Conservation (phyloP, 2,888 invertebrate species). For the Aradus depressus region DNA sequence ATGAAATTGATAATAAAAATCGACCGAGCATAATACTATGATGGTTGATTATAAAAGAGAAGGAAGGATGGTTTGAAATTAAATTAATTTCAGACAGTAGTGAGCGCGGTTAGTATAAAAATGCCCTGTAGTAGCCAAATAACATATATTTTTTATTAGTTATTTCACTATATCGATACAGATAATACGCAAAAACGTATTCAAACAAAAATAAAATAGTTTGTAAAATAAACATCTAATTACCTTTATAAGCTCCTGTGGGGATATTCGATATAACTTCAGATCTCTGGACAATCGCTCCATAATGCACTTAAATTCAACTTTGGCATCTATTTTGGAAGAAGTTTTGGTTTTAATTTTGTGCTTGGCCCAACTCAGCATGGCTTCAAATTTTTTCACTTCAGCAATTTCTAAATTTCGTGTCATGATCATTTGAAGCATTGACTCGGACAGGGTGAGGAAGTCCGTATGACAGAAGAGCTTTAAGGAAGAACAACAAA, state of each 20-base stretch:
- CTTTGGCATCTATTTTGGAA: slow-evolving; percentile 69
- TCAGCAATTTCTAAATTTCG: slow-evolving; percentile 82
- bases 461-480: slow-evolving; percentile 77
- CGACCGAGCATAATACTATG: too few relatives aligned
- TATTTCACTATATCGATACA: too few relatives aligned
- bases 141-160: too few relatives aligned
- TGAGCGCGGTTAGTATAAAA: too few relatives aligned
- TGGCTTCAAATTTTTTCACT: slow-evolving; percentile 83
- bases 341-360: slow-evolving; percentile 64
- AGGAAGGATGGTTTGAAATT: too few relatives aligned
- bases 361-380: slow-evolving; percentile 80
- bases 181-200: too few relatives aligned
- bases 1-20: too few relatives aligned
- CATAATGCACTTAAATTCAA: slow-evolving; percentile 88
- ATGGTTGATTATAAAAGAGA: too few relatives aligned
- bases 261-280: slow-evolving; percentile 80
- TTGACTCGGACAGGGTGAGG: slow-evolving; percentile 78
- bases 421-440: slow-evolving; percentile 50
- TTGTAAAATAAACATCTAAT: neutral
- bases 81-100: too few relatives aligned
- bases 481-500: slow-evolving; percentile 19
- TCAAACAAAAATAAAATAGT: neutral
- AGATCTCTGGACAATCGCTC: slow-evolving; percentile 78
- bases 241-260: slow-evolving; percentile 82
- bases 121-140: too few relatives aligned